A percentile compares a stretch with the other conserved stretches of the same genome.
phyloP scores from a whole-genome alignment of 2,113 vertebrate genomes.

The Antennarius striatus region DNA sequence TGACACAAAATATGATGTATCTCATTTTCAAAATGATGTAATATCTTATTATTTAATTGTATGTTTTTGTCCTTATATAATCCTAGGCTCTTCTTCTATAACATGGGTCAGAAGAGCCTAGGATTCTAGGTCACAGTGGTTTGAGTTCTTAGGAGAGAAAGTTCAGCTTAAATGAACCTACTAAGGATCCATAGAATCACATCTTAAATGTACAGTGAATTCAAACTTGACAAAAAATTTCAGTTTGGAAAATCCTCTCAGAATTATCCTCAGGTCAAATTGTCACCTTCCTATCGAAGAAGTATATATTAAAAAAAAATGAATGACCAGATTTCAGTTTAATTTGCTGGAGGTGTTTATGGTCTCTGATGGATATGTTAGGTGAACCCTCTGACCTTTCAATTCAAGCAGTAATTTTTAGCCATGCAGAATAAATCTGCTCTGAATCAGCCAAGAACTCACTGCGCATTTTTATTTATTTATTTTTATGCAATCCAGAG shows the following conservation, averaged over 20 bases:
- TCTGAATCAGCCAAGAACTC: no score
- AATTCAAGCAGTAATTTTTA: constrained; percentile 4
- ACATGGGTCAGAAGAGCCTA: no score
- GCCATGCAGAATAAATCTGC: constrained; percentile 2
- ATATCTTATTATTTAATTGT: no score
- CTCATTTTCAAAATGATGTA: not conserved
- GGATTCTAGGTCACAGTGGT: no score
- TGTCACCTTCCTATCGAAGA: no score
- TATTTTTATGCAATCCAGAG: no score
- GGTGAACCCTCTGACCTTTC: constrained; percentile 16
- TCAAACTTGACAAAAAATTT: constrained; percentile 13
- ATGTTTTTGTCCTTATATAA: no score
- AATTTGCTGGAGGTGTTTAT: constrained; percentile 12
- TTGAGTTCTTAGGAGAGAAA: not conserved
- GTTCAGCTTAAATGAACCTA: not conserved
- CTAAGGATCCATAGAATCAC: not conserved
- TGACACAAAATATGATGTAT: not conserved
- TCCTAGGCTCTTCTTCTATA: no score
- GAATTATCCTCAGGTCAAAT: no score
- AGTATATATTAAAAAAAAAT: no score
- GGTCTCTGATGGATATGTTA: constrained; percentile 6
- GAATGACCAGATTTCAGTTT: constrained; percentile 18
- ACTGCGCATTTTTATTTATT: no score
- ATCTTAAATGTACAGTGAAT: constrained; percentile 1
- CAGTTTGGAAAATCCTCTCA: no score